A percentile compares a stretch with the other conserved stretches of the same genome.
These are phyloP conservation scores for Autographa pulchrina DNA, from an alignment of 2,888 invertebrate genomes.

Conservation along the genomic window DNA sequence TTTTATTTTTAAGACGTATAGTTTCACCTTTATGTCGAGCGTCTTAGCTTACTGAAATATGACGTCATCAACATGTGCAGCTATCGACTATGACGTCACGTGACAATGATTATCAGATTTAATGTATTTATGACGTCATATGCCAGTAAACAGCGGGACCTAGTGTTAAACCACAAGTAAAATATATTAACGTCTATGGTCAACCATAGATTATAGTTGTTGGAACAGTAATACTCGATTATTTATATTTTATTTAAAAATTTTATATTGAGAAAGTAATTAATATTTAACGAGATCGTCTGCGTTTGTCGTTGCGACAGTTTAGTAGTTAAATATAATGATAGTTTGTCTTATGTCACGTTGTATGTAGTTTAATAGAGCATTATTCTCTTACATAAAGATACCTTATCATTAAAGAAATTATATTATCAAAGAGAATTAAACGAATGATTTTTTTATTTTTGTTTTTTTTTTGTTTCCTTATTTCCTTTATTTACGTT, in stretches of 20 bases:
- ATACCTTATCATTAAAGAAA: slow-evolving; percentile 79
- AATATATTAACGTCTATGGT: slow-evolving; percentile 83
- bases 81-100: slow-evolving; percentile 19
- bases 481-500: slow-evolving; percentile 64
- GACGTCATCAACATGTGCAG: slow-evolving; percentile 46
- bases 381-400: slow-evolving; percentile 81
- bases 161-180: slow-evolving; percentile 72
- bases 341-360: slow-evolving; percentile 79
- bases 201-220: slow-evolving; percentile 84
- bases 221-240: slow-evolving; percentile 88
- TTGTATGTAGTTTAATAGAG: slow-evolving; percentile 85
- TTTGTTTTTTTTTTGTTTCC: slow-evolving; percentile 69
- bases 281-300: slow-evolving; percentile 74
- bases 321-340: slow-evolving; percentile 70
- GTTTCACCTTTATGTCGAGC: slow-evolving; percentile 62
- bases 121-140: slow-evolving; percentile 43
- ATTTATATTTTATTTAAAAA: slow-evolving; percentile 88
- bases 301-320: slow-evolving; percentile 84
- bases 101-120: slow-evolving; percentile 10
- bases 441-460: slow-evolving; percentile 84
- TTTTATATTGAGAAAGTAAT: slow-evolving; percentile 79
- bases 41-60: slow-evolving; percentile 55
- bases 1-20: slow-evolving; percentile 71
- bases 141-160: slow-evolving; percentile 47
- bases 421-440: slow-evolving; percentile 87